phyloP scores from a whole-genome alignment of 1,140 invertebrate species.

The Bombus soroeensis region DNA sequence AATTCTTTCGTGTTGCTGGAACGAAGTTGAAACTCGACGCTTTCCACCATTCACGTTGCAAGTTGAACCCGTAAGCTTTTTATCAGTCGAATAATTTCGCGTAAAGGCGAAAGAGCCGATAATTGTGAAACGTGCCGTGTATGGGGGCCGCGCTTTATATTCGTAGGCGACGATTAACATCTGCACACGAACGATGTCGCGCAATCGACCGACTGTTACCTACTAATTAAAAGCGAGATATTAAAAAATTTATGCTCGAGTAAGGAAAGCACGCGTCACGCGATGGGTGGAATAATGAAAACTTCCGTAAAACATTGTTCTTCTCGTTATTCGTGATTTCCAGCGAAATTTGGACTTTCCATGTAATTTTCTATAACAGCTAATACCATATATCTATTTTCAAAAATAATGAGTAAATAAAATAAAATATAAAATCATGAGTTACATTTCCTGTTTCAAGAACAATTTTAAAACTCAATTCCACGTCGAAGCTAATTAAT shows the following conservation, averaged over 20 bases:
- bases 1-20: not conserved
- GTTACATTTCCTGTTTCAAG: too few species aligned
- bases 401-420: too few species aligned
- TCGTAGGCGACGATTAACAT: slow-evolving; percentile 50
- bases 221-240: slow-evolving; percentile 62
- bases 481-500: too few species aligned
- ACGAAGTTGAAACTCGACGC: not conserved
- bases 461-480: too few species aligned
- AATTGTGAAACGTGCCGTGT: slow-evolving; percentile 50
- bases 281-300: not conserved
- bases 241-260: slow-evolving; percentile 61
- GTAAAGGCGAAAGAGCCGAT: slow-evolving; percentile 22
- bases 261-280: not conserved
- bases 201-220: slow-evolving; percentile 15
- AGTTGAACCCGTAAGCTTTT: not conserved
- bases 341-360: not conserved
- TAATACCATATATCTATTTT: too few species aligned
- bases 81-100: slow-evolving; percentile 53
- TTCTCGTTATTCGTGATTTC: not conserved
- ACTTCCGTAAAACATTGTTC: not conserved
- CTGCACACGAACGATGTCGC: slow-evolving; percentile 42
- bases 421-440: too few species aligned
- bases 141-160: slow-evolving; percentile 36
- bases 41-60: not conserved
- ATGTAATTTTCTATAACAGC: not conserved